Conservation (phyloP, 2,113 vertebrate species). For the Parotia lawesii region DNA sequence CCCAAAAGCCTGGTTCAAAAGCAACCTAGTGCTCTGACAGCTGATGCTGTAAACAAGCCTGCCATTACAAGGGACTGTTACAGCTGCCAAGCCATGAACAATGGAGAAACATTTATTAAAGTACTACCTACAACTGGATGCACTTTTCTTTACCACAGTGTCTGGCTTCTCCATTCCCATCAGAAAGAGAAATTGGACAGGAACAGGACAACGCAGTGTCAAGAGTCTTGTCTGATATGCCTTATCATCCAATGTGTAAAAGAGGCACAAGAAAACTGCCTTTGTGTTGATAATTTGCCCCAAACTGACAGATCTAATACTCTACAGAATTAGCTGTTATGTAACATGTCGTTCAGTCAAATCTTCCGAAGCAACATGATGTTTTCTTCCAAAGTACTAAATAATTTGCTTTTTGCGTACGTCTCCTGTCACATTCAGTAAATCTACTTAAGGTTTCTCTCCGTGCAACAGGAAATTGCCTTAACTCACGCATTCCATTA, state of each 20-base stretch:
- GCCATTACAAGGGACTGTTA: background rate
- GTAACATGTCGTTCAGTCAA: background rate
- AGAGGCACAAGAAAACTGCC: background rate
- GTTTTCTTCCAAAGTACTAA: constrained; percentile 31
- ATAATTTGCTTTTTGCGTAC: constrained; percentile 44
- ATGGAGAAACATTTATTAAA: background rate
- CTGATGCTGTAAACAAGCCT: background rate
- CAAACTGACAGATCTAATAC: constrained; percentile 16
- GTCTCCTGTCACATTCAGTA: constrained; percentile 44
- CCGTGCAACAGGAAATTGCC: constrained; percentile 54
- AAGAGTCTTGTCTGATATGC: background rate
- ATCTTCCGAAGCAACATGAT: constrained; percentile 15
- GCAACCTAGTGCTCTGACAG: background rate
- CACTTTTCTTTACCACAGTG: background rate
- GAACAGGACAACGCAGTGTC: background rate
- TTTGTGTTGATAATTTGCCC: background rate
- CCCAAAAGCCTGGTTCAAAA: constrained; percentile 12
- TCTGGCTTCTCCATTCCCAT: background rate
- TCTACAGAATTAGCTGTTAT: constrained; percentile 23
- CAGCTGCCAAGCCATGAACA: background rate
- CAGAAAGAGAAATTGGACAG: background rate
- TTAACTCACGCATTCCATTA: constrained; percentile 52
- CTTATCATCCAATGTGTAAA: background rate
- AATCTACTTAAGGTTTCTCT: constrained; percentile 62
- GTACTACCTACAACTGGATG: background rate